Evolutionary conservation across 2,888 invertebrate species (phyloP), one percentile per base, ranked within the genome.

Genomic region (Abrostola tripartita): DNA sequence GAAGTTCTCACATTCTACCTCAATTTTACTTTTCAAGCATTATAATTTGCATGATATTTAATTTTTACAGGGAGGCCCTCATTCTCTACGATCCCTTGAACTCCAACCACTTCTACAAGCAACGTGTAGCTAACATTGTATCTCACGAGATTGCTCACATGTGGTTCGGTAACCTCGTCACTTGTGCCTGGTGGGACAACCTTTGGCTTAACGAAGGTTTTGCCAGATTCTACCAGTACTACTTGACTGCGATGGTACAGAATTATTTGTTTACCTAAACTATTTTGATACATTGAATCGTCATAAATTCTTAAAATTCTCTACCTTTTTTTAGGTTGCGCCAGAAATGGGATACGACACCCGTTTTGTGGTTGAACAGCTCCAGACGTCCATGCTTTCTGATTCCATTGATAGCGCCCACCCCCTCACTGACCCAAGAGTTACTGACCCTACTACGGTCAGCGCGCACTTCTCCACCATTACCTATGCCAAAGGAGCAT

Each of bases 91-190:
- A 95, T 49, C 84, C 88, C 6, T 14, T 68, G 0, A 90, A 95
- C 68, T 88, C 95, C 0, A 94, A 96, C 37, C 92, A 96, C 41
- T 94, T 92, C 73, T 95, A 96, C 71, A 95, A 95, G 76, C 96
- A 97, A 78, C 93, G 95, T 54, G 95, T 97, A 1, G 96, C 96
- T 0, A 95, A 96, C 35, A 96, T 96, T 2, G 94, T 97, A 5
- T 95, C 97, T 0, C 98, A 98, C 82, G 98, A 98, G 87, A 88
- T 97, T 57, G 96, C 97, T 0, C 98, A 98, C 85, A 97, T 96
- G 95, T 97, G 97, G 97, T 97, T 97, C 78, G 97, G 97, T 6
- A 97, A 97, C 83, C 91, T 96, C 14, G 96, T 97, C 14, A 97
- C 97, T 0, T 96, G 96, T 61, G 95, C 96, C 41, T 97, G 97